Evolutionary conservation across 2,888 invertebrate species (phyloP).

Genomic region (Metallyticus violacea): DNA sequence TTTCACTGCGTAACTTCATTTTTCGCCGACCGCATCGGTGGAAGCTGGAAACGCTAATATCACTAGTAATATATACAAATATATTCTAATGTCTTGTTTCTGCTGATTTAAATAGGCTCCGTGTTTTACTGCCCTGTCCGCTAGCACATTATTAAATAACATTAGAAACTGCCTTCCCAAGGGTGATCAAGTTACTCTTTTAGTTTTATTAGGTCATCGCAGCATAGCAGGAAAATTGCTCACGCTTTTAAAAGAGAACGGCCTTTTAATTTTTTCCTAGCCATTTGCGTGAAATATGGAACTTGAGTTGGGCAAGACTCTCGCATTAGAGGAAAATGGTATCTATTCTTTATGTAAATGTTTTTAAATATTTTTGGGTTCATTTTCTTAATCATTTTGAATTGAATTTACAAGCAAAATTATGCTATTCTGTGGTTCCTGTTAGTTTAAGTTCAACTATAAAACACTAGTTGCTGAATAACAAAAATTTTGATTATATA

Average conservation of each 20-base stretch:
- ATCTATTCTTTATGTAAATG: too few species aligned
- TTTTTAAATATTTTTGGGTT: too few species aligned
- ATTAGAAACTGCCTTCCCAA: not conserved
- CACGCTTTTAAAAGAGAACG: not conserved
- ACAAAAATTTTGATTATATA: too few species aligned
- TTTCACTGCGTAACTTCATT: too few species aligned
- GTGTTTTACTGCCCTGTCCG: not conserved
- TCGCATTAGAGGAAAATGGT: too few species aligned
- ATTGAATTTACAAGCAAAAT: too few species aligned
- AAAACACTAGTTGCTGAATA: too few species aligned
- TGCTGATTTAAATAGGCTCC: not conserved
- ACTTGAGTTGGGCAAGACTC: not conserved
- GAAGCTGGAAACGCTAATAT: not conserved
- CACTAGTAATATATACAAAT: not conserved
- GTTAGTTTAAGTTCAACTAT: too few species aligned
- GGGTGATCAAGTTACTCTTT: not conserved
- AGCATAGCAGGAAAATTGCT: not conserved
- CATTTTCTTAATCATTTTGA: too few species aligned
- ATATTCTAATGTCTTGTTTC: not conserved
- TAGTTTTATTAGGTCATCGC: not conserved
- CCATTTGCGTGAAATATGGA: not conserved
- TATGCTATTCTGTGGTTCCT: too few species aligned
- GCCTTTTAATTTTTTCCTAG: not conserved
- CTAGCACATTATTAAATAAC: not conserved
- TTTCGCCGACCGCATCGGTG: not conserved